A percentile compares a stretch with the other conserved stretches of the same genome.
These are phyloP conservation scores for Eueides isabella DNA, from an alignment of 1,140 invertebrate species.

Conservation along the genomic window DNA sequence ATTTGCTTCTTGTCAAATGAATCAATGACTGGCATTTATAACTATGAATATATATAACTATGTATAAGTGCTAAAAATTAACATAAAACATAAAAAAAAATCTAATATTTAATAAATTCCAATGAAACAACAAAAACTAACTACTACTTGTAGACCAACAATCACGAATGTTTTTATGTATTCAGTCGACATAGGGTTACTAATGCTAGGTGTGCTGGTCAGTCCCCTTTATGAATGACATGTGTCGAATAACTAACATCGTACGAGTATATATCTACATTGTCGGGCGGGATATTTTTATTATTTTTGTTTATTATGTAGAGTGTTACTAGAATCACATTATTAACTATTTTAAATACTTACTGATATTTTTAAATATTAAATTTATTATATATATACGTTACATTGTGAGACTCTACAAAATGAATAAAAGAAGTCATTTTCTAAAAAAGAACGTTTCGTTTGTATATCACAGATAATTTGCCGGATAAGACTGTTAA, in stretches of 20 bases:
- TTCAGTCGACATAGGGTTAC: conserved; percentile 14
- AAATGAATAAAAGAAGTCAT: not conserved
- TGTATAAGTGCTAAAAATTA: no score
- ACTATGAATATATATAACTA: no score
- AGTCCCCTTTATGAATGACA: conserved; percentile 37
- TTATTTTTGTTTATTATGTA: no score
- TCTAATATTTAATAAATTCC: no score
- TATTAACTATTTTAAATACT: not conserved
- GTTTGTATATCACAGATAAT: conserved; percentile 25
- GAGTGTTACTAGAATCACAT: not conserved
- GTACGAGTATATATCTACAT: not conserved
- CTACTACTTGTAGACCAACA: not conserved
- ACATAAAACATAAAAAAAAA: no score
- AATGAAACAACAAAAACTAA: not conserved
- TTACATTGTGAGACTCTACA: not conserved
- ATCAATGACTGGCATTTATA: no score
- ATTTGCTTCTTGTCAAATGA: no score
- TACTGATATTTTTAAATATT: no score
- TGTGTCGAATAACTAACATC: conserved; percentile 40
- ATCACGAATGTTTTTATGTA: not conserved
- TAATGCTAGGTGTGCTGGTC: conserved; percentile 42
- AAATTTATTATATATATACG: not conserved
- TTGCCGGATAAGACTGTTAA: conserved; percentile 56
- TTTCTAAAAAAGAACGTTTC: conserved; percentile 17
- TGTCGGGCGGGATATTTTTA: no score